phyloP scores from a whole-genome alignment of 2,113 vertebrate genomes.

The Malaclemys terrapin region DNA sequence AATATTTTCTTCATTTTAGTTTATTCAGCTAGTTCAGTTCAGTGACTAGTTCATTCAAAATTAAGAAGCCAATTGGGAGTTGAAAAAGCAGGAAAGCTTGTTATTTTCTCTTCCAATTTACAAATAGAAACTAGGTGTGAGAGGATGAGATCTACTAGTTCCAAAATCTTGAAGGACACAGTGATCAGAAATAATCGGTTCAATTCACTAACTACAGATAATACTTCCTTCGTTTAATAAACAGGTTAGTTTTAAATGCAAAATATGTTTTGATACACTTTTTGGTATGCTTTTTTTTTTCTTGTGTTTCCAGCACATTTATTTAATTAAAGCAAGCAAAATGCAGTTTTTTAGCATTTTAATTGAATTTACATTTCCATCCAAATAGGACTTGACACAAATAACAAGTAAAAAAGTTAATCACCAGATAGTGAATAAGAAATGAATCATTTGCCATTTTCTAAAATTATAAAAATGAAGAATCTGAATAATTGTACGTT shows the following conservation, averaged over 20 bases:
- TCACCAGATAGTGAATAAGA: not conserved
- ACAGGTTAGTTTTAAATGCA: not conserved
- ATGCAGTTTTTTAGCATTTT: not conserved
- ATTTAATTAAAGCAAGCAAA: not conserved
- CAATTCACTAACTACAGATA: not conserved
- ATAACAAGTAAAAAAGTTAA: not conserved
- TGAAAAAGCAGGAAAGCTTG: not conserved
- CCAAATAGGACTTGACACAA: not conserved
- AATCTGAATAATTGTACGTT: not conserved
- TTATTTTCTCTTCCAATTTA: not conserved
- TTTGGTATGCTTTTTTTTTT: not conserved
- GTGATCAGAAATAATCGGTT: not conserved
- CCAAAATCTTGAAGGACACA: not conserved
- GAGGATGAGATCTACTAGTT: not conserved
- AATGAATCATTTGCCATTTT: not conserved
- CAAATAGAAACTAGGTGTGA: not conserved
- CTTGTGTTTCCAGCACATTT: not conserved
- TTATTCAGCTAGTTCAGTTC: not conserved
- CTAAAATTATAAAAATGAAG: not conserved
- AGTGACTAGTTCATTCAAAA: not conserved
- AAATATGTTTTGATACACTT: not conserved
- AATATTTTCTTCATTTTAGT: not conserved
- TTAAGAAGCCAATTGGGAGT: not conserved
- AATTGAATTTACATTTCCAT: not conserved
- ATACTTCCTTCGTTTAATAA: not conserved